A percentile compares a stretch with the other conserved stretches of the same genome.
These are phyloP conservation scores for Ctena decussata DNA, from an alignment of 2,888 invertebrate species.

Conservation along the genomic window DNA sequence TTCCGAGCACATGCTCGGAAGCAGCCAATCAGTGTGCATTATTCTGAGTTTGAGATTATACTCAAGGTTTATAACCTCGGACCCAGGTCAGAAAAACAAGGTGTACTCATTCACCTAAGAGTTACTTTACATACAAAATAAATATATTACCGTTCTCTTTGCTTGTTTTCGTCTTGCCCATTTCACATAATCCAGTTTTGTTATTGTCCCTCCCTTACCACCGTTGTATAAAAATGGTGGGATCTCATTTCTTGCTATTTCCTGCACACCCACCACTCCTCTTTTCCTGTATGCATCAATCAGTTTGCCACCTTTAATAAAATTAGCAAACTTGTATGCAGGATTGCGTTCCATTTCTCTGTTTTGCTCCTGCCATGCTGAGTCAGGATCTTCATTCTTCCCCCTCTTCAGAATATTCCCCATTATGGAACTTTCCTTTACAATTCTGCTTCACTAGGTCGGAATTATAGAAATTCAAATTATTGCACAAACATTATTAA, in stretches of 20 bases:
- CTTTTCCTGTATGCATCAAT: slow-evolving; percentile 77
- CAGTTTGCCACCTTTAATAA: slow-evolving; percentile 80
- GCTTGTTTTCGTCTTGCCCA: slow-evolving; percentile 94
- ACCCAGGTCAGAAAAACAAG: no score
- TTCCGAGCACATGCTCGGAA: no score
- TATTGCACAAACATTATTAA: no score
- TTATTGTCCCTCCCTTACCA: slow-evolving; percentile 80
- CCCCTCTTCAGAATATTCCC: slow-evolving; percentile 64
- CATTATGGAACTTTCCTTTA: slow-evolving; percentile 55
- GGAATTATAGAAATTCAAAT: no score
- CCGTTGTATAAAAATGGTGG: slow-evolving; percentile 81
- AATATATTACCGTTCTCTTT: slow-evolving; percentile 72
- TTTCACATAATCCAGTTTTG: slow-evolving; percentile 85
- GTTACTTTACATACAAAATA: no score
- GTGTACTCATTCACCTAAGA: no score
- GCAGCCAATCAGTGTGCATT: no score
- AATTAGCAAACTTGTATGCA: slow-evolving; percentile 83
- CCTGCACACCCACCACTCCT: slow-evolving; percentile 78
- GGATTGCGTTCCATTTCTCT: slow-evolving; percentile 82
- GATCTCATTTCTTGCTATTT: slow-evolving; percentile 79
- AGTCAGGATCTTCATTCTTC: slow-evolving; percentile 75
- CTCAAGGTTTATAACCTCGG: no score
- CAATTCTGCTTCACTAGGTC: no score
- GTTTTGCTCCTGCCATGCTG: slow-evolving; percentile 85
- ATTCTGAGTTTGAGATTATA: no score